Percentiles rank a stretch among this genome's conserved stretches.
Conservation (phyloP, 2,888 invertebrate genomes). For the Dasypogon diadema region DNA sequence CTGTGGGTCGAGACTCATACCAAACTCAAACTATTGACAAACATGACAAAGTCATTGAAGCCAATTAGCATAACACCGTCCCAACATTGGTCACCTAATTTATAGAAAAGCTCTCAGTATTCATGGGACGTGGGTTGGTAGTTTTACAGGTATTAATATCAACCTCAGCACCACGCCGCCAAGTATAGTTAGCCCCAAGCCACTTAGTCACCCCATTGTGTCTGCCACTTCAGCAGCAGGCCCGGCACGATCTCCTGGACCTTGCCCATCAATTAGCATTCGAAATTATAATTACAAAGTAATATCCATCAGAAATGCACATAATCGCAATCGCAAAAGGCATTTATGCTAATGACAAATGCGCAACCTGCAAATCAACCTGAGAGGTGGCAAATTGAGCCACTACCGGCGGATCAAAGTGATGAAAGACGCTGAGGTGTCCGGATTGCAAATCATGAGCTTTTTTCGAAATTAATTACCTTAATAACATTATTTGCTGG, state of each 20-base stretch:
- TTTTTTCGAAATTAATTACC: slow-evolving; percentile 39
- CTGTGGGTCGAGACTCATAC: not conserved
- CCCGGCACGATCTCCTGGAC: slow-evolving; percentile 10
- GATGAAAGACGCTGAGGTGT: slow-evolving; percentile 32
- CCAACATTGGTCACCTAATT: slow-evolving; percentile 51
- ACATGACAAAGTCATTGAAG: slow-evolving; percentile 45
- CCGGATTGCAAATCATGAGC: slow-evolving; percentile 39
- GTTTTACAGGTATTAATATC: slow-evolving; percentile 29
- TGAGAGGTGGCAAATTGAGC: slow-evolving; percentile 42
- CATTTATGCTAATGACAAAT: slow-evolving; percentile 45
- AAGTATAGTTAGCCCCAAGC: not conserved
- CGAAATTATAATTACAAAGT: slow-evolving; percentile 41
- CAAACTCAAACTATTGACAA: slow-evolving; percentile 32
- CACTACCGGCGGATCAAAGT: slow-evolving; percentile 46
- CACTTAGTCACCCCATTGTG: slow-evolving; percentile 47
- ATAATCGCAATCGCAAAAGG: slow-evolving; percentile 22
- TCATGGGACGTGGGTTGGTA: slow-evolving; percentile 37
- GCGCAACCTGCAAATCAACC: slow-evolving; percentile 2
- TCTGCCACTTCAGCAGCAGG: slow-evolving; percentile 3
- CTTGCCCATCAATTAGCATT: slow-evolving; percentile 46
- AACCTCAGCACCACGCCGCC: slow-evolving; percentile 9
- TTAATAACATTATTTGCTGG: slow-evolving; percentile 41
- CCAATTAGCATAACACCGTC: slow-evolving; percentile 53
- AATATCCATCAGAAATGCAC: slow-evolving; percentile 40
- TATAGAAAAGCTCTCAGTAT: slow-evolving; percentile 28